Percentiles rank a stretch among this genome's conserved stretches.
Conservation (phyloP, 2,888 invertebrate genomes). For the Meandrusa payeni region DNA sequence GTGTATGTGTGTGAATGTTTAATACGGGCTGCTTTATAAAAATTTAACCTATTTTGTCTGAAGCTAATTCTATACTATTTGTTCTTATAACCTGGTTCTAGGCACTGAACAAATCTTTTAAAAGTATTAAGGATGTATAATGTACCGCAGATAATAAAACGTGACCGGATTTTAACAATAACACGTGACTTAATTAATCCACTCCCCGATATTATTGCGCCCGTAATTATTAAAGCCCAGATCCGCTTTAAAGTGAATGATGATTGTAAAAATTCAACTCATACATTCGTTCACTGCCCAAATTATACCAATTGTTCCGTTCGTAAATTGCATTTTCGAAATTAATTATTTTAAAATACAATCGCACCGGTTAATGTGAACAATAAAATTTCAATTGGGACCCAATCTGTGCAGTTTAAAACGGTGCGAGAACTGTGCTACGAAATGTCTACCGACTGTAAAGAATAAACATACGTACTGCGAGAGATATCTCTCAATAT, state of each 20-base stretch:
- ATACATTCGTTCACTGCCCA: conserved; percentile 1
- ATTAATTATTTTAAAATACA: conserved; percentile 32
- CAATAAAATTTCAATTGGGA: conserved; percentile 36
- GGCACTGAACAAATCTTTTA: no score
- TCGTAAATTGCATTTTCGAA: conserved; percentile 18
- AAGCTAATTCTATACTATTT: no score
- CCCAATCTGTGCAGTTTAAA: conserved; percentile 30
- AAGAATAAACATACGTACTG: conserved; percentile 36
- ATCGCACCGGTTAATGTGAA: conserved; percentile 31
- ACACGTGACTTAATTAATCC: conserved; percentile 11
- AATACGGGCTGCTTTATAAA: no score
- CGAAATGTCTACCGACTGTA: conserved; percentile 37
- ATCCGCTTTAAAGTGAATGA: conserved; percentile 14
- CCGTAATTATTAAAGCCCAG: conserved; percentile 10
- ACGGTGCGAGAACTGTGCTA: conserved; percentile 24
- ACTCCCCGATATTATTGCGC: conserved; percentile 1
- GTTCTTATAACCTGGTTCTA: no score
- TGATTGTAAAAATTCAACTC: conserved; percentile 19
- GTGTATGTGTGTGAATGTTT: no score
- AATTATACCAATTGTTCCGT: conserved; percentile 18
- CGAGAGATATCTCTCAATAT: background rate
- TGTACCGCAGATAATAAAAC: no score
- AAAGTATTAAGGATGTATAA: no score
- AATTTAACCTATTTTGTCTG: no score
- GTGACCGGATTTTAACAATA: no score